These are phyloP conservation scores for Romanogobio albipinnatus DNA, from an alignment of 2,113 vertebrate genomes.

Conservation along the genomic window DNA sequence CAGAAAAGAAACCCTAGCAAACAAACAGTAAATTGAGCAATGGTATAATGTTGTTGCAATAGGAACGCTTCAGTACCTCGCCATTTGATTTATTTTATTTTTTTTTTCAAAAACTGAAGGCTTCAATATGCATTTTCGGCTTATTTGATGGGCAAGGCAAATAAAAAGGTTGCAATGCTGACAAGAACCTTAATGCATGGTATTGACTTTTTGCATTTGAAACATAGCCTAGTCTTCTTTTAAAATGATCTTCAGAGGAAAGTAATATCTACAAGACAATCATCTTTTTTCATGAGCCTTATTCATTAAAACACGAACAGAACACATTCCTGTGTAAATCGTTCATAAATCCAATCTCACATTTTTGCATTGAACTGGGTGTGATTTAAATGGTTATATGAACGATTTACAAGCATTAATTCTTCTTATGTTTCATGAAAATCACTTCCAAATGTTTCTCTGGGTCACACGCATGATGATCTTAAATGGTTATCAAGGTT, in stretches of 20 bases:
- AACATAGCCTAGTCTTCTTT: not conserved
- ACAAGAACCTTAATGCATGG: conserved; percentile 11
- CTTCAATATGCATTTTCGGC: conserved; percentile 55
- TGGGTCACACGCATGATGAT: not conserved
- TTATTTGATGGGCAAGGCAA: conserved; percentile 19
- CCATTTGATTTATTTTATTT: conserved; percentile 41
- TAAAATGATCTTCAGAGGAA: not conserved
- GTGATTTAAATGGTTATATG: not conserved
- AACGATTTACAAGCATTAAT: not conserved
- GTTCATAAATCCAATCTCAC: not conserved
- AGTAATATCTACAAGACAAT: not conserved
- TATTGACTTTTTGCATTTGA: conserved; percentile 35
- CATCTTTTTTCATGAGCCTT: not conserved
- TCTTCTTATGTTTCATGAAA: not conserved
- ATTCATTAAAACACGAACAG: not conserved
- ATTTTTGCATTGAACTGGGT: not conserved
- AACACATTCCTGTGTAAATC: not conserved
- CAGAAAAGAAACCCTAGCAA: conserved; percentile 67
- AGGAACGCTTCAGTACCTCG: conserved; percentile 60
- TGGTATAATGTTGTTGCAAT: conserved; percentile 66
- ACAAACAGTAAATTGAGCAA: conserved; percentile 74
- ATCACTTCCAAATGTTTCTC: not conserved
- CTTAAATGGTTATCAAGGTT: not conserved
- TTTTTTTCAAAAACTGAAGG: conserved; percentile 57
- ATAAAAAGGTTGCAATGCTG: not conserved